A percentile compares a stretch with the other conserved stretches of the same genome.
phyloP scores from a whole-genome alignment of 37 sponge, comb jelly and placozoan genomes.

The Bolinopsis microptera region DNA sequence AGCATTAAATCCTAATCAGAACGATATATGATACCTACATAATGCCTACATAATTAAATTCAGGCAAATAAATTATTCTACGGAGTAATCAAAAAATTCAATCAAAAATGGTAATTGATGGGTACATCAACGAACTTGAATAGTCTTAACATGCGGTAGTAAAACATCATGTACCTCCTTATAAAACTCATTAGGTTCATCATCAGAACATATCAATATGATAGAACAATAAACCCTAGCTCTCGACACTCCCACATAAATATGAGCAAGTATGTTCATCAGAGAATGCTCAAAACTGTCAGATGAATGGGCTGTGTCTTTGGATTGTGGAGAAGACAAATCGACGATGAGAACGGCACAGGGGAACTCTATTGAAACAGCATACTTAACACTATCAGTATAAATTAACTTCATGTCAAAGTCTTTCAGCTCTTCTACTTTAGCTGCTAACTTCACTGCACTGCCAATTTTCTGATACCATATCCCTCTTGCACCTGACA shows the following conservation, averaged over 20 bases:
- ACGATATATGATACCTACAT: too few species aligned
- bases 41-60: too few species aligned
- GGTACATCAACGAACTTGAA: too few species aligned
- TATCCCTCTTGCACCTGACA: background rate
- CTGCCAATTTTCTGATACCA: background rate
- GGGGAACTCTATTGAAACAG: background rate
- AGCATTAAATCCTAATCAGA: too few species aligned
- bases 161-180: background rate
- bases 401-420: background rate
- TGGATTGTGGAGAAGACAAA: background rate
- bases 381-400: background rate
- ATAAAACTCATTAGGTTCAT: background rate
- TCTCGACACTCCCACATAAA: background rate
- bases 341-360: background rate
- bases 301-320: too few species aligned
- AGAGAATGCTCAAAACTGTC: background rate
- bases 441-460: background rate
- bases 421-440: background rate
- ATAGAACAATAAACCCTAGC: background rate
- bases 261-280: background rate
- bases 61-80: too few species aligned
- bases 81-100: too few species aligned
- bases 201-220: background rate
- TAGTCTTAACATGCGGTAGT: background rate
- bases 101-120: too few species aligned